Percentiles rank a stretch among this genome's conserved stretches.
These are phyloP conservation scores for Abrostola tripartita DNA, from an alignment of 2,888 invertebrate genomes.

Conservation along the genomic window DNA sequence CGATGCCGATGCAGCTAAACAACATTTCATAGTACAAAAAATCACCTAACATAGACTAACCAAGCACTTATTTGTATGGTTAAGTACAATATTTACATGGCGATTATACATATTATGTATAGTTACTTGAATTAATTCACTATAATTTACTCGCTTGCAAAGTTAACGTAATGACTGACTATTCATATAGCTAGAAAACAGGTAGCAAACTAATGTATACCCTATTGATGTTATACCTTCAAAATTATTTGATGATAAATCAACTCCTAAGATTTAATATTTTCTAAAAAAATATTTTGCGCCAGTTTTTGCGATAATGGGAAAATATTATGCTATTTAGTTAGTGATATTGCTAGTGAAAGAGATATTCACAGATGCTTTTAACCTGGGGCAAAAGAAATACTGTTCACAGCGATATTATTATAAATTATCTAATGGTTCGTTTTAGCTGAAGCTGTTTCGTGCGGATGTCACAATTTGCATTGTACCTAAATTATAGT, in stretches of 20 bases:
- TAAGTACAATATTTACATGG: constrained; percentile 68
- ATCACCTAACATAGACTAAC: constrained; percentile 41
- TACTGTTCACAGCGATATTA: background rate
- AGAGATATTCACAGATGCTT: constrained; percentile 33
- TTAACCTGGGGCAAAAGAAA: constrained; percentile 10
- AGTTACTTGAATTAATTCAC: constrained; percentile 40
- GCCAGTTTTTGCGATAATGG: background rate
- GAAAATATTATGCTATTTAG: constrained; percentile 1
- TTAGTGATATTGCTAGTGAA: constrained; percentile 10
- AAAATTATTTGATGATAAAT: too few species aligned
- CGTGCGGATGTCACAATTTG: background rate
- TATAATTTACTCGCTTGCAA: constrained; percentile 22
- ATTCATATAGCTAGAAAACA: background rate
- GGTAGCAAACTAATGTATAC: too few species aligned
- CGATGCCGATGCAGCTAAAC: constrained; percentile 57
- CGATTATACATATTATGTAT: constrained; percentile 53
- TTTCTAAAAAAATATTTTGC: too few species aligned
- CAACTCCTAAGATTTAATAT: too few species aligned
- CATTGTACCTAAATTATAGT: too few species aligned
- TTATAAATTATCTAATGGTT: background rate
- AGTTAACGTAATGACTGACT: background rate
- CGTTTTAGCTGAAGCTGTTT: too few species aligned
- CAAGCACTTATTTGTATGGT: constrained; percentile 50
- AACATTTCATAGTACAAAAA: constrained; percentile 65
- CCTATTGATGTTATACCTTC: too few species aligned